phyloP scores from a whole-genome alignment of 2,113 vertebrate genomes.

The Lepidothrix coronata region DNA sequence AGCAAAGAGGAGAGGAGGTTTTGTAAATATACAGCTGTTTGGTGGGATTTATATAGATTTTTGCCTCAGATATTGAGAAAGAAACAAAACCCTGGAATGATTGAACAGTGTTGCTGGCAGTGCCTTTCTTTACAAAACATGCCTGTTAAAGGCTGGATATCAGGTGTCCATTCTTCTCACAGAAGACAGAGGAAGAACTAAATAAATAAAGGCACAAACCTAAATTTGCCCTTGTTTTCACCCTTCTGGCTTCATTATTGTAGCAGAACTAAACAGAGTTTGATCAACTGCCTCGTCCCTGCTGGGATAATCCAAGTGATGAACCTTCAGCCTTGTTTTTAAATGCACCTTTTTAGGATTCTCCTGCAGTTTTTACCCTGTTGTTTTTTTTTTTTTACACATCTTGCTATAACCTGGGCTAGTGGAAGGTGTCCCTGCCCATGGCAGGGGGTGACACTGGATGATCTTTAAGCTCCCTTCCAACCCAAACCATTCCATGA shows the following conservation, averaged over 20 bases:
- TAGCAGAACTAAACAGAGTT: background rate
- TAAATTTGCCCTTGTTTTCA: conserved; percentile 68
- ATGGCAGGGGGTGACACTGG: background rate
- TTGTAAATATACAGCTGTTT: background rate
- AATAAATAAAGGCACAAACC: conserved; percentile 14
- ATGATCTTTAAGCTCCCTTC: rapidly evolving
- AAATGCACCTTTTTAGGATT: background rate
- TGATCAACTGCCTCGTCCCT: background rate
- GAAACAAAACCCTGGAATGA: background rate
- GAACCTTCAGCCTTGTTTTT: background rate
- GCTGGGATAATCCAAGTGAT: background rate
- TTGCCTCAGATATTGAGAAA: background rate
- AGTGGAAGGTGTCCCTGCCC: background rate
- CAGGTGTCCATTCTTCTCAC: conserved; percentile 51
- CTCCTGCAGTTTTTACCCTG: background rate
- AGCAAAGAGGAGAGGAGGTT: background rate
- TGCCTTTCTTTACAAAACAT: conserved; percentile 10
- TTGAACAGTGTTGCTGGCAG: background rate
- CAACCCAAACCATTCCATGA: background rate
- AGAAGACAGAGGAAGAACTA: background rate
- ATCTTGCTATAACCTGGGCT: background rate
- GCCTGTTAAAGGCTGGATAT: conserved; percentile 41
- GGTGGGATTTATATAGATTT: conserved; percentile 5
- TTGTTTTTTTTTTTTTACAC: background rate
- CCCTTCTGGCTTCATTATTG: conserved; percentile 40